phyloP scores from a whole-genome alignment of 2,113 vertebrate species.

The Empidonax traillii region DNA sequence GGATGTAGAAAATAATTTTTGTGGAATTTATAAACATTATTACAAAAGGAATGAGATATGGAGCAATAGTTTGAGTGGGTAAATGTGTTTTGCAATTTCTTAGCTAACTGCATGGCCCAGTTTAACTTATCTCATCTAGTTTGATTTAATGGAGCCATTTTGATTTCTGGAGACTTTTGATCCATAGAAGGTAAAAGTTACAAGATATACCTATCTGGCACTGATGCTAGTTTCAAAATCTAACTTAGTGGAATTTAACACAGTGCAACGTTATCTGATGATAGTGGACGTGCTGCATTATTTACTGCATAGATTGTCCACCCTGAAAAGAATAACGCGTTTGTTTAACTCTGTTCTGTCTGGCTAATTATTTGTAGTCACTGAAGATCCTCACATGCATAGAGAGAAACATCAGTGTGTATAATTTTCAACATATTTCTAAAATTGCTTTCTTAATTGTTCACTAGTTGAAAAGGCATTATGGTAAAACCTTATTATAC shows the following conservation, averaged over 20 bases:
- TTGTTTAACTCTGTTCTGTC: constrained; percentile 35
- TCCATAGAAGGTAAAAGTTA: neutral
- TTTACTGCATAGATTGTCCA: constrained; percentile 10
- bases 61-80: constrained; percentile 10
- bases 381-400: neutral
- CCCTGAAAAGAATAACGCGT: constrained; percentile 7
- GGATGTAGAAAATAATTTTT: neutral
- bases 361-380: neutral
- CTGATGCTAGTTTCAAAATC: neutral
- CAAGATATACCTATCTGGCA: neutral
- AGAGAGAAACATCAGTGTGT: neutral
- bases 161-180: constrained; percentile 3
- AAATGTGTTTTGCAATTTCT: constrained; percentile 40
- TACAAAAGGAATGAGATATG: constrained; percentile 2
- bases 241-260: neutral
- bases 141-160: neutral
- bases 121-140: neutral
- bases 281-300: neutral
- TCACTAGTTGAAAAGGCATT: neutral
- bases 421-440: constrained; percentile 5
- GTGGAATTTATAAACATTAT: neutral
- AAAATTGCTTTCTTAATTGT: neutral
- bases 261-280: neutral
- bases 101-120: neutral
- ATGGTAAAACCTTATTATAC: neutral